phyloP scores from a whole-genome alignment of 2,888 invertebrate genomes.

The Myopa testacea region DNA sequence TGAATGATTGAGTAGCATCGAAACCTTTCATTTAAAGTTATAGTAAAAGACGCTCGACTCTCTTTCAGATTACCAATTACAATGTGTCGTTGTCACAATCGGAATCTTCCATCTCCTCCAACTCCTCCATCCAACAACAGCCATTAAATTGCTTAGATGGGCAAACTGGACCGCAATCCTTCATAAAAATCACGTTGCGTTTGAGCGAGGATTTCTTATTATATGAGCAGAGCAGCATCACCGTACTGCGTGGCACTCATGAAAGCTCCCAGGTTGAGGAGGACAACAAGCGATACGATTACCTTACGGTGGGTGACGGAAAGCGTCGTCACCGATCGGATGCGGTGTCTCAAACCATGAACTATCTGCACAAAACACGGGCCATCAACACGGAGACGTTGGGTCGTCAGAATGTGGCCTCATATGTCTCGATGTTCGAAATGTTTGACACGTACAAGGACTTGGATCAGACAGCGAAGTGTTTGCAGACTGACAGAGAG shows the following conservation, averaged over 20 bases:
- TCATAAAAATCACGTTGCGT: slow-evolving; percentile 74
- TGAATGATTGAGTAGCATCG: too few relatives aligned
- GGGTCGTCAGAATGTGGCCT: slow-evolving; percentile 71
- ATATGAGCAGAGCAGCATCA: slow-evolving; percentile 75
- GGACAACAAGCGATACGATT: slow-evolving; percentile 77
- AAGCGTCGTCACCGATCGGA: slow-evolving; percentile 74
- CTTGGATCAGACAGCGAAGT: slow-evolving; percentile 63
- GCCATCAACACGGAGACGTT: slow-evolving; percentile 73
- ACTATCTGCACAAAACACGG: slow-evolving; percentile 74
- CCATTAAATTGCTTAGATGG: background rate
- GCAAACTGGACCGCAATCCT: slow-evolving; percentile 53
- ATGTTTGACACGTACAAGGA: slow-evolving; percentile 79
- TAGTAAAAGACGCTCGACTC: background rate
- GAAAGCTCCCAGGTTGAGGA: slow-evolving; percentile 73
- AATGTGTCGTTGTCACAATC: background rate
- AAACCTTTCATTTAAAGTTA: too few relatives aligned
- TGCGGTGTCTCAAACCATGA: slow-evolving; percentile 78
- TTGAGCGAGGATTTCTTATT: slow-evolving; percentile 77
- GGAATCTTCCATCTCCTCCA: background rate
- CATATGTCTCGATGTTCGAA: slow-evolving; percentile 82
- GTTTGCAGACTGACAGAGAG: slow-evolving; percentile 65
- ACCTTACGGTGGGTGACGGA: slow-evolving; percentile 76
- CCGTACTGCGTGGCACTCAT: slow-evolving; percentile 72
- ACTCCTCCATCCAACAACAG: background rate
- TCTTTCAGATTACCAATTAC: background rate